A percentile compares a stretch with the other conserved stretches of the same genome.
phyloP scores from a whole-genome alignment of 2,888 invertebrate genomes.

The Perizoma flavofasciatum region DNA sequence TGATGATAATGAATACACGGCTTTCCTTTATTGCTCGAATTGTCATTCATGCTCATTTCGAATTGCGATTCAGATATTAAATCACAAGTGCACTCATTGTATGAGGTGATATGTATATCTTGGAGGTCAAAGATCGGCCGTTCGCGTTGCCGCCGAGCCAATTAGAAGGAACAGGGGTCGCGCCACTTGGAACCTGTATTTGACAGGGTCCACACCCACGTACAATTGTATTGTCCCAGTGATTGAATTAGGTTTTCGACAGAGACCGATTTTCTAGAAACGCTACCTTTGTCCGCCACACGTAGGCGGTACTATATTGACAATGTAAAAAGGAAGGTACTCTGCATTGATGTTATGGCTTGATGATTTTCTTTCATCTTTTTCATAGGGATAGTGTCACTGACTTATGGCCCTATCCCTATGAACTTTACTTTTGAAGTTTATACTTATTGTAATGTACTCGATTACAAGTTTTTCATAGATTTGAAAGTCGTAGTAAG shows the following conservation, averaged over 20 bases:
- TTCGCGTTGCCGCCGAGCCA: constrained; percentile 66
- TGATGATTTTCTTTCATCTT: no score
- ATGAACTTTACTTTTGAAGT: no score
- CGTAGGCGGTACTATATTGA: no score
- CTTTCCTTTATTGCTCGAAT: constrained; percentile 10
- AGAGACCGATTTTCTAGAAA: constrained; percentile 12
- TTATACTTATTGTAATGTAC: no score
- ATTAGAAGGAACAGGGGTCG: constrained; percentile 75
- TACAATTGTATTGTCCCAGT: constrained; percentile 36
- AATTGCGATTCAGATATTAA: constrained; percentile 34
- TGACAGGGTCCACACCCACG: constrained; percentile 68
- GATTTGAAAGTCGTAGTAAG: no score
- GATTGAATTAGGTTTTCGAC: constrained; percentile 19
- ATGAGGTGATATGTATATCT: constrained; percentile 69
- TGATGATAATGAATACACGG: constrained; percentile 8
- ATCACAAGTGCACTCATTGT: constrained; percentile 41
- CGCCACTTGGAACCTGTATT: constrained; percentile 60
- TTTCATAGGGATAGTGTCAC: no score
- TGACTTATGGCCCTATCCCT: no score
- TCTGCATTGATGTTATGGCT: no score
- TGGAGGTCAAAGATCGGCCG: constrained; percentile 76
- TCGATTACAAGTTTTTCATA: no score
- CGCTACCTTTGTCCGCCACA: constrained; percentile 5
- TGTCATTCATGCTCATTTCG: constrained; percentile 20
- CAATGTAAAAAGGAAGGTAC: no score